Evolutionary conservation across 2,888 invertebrate species (phyloP).

Genomic region (Abrostola tripartita): DNA sequence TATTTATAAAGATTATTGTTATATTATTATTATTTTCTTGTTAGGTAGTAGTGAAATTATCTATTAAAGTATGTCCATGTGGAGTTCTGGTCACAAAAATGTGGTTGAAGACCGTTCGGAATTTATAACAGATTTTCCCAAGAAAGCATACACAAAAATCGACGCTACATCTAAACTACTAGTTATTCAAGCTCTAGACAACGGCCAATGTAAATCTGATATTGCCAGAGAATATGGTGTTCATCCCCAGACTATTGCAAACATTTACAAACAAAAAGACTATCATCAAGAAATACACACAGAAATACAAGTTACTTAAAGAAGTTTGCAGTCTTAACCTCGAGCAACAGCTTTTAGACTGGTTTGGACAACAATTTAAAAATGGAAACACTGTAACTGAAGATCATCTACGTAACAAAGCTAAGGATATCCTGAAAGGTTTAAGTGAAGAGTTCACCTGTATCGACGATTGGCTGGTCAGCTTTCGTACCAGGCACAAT

Average conservation of each 20-base stretch:
- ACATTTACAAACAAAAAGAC: constrained; percentile 64
- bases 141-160: constrained; percentile 55
- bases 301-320: constrained; percentile 55
- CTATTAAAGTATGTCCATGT: constrained; percentile 52
- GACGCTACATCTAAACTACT: constrained; percentile 61
- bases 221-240: constrained; percentile 64
- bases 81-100: constrained; percentile 52
- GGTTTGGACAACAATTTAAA: constrained; percentile 59
- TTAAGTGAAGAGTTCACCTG: constrained; percentile 56
- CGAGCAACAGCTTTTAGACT: constrained; percentile 61
- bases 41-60: constrained; percentile 8
- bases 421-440: constrained; percentile 55
- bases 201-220: constrained; percentile 62
- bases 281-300: constrained; percentile 59
- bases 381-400: constrained; percentile 56
- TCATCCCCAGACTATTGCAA: constrained; percentile 58
- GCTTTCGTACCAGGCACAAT: constrained; percentile 62
- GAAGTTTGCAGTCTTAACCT: constrained; percentile 55
- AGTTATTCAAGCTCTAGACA: constrained; percentile 65
- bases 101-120: constrained; percentile 53
- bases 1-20: not conserved
- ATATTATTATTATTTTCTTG: not conserved
- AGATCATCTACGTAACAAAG: constrained; percentile 54
- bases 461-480: constrained; percentile 62
- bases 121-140: constrained; percentile 42